These are phyloP conservation scores for Sminthurinus aureus DNA, from an alignment of 2,888 invertebrate genomes.

Conservation along the genomic window DNA sequence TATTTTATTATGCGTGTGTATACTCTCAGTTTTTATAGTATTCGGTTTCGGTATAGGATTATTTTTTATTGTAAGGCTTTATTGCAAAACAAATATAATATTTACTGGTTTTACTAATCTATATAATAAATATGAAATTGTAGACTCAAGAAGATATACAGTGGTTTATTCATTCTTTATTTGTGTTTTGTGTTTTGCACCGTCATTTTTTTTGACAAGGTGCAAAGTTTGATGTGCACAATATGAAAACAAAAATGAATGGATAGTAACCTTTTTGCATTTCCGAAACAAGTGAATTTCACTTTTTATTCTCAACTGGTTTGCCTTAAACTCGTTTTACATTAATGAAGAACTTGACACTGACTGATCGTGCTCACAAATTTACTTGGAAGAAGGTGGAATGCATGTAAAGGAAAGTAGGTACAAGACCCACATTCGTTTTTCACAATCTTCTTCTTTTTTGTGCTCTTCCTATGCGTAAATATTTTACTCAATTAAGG, in stretches of 20 bases:
- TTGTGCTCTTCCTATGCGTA: background rate
- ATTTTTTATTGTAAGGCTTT: too few species aligned
- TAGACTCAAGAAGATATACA: background rate
- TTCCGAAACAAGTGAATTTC: conserved; percentile 23
- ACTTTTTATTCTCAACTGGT: conserved; percentile 38
- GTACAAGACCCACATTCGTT: conserved; percentile 36
- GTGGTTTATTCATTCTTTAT: background rate
- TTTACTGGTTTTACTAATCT: too few species aligned
- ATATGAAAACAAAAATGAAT: background rate
- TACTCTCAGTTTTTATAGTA: too few species aligned
- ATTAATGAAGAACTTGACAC: conserved; percentile 25
- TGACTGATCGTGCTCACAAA: background rate
- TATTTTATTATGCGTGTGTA: background rate
- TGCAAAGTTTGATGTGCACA: background rate
- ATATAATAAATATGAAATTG: too few species aligned
- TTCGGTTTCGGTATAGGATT: too few species aligned
- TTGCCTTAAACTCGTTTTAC: conserved; percentile 33
- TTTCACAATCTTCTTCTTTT: background rate
- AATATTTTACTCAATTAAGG: background rate
- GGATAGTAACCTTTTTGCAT: background rate
- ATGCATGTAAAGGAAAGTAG: conserved; percentile 23
- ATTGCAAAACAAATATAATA: too few species aligned
- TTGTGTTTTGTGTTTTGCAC: background rate
- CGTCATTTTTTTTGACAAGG: background rate
- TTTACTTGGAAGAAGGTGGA: background rate